A percentile compares a stretch with the other conserved stretches of the same genome.
phyloP scores from a whole-genome alignment of 2,888 invertebrate species.

The Frankliniella intonsa region DNA sequence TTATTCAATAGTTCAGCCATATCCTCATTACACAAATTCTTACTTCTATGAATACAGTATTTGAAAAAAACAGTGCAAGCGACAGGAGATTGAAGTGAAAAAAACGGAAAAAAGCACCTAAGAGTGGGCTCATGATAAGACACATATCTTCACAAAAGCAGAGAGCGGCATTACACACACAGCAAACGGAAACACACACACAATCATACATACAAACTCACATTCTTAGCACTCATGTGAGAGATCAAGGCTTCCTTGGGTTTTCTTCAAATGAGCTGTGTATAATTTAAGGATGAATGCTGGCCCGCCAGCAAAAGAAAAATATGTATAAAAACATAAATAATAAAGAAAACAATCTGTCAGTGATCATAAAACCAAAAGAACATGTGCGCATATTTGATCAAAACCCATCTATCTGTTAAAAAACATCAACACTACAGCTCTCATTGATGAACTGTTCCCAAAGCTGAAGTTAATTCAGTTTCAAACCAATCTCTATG shows the following conservation, averaged over 20 bases:
- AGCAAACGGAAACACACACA: background rate
- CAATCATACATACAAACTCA: slow-evolving; percentile 17
- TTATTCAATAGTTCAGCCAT: background rate
- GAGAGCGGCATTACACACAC: background rate
- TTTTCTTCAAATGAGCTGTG: slow-evolving; percentile 12
- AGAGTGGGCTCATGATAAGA: slow-evolving; percentile 24
- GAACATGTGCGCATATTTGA: slow-evolving; percentile 1
- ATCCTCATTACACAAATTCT: background rate
- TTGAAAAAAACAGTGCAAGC: background rate
- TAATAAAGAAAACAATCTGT: slow-evolving; percentile 13
- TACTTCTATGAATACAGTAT: slow-evolving; percentile 1
- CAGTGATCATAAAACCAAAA: slow-evolving; percentile 1
- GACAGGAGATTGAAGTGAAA: slow-evolving; percentile 17
- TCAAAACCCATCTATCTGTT: background rate
- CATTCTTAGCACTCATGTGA: slow-evolving; percentile 23
- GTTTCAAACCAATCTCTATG: too few relatives aligned
- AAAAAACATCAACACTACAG: background rate
- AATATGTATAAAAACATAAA: slow-evolving; percentile 18
- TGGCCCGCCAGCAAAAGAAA: slow-evolving; percentile 24
- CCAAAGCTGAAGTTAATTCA: background rate
- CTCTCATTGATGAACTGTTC: background rate
- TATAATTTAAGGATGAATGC: slow-evolving; percentile 21
- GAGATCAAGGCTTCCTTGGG: slow-evolving; percentile 22
- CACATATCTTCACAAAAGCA: slow-evolving; percentile 1
- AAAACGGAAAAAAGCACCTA: background rate